Base-by-base conservation (phyloP, 2,888 invertebrate species). In the Acrocyrtus sp. region DNA sequence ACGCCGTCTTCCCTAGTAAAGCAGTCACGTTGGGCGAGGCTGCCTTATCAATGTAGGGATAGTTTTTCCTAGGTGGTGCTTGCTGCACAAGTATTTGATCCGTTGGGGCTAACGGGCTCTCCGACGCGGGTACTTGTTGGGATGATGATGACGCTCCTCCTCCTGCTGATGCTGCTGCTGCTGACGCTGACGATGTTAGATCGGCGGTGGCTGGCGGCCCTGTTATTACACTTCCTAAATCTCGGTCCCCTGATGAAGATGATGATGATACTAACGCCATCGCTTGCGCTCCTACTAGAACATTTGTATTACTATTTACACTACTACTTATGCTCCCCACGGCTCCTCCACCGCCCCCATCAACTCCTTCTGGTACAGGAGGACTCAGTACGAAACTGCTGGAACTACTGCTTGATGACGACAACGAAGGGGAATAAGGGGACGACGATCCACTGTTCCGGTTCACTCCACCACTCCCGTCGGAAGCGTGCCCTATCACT, bases 1-100 rank as follows among this genome's bases (percentile, higher is more conserved):
- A 94, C 56, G 95, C 94, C 41, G 94, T 95, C 85, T 95, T 94
- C 79, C 95, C 94, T 68, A 94, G 87, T 54, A 95, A 87, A 0
- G 94, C 94, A 27, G 95, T 95, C 75, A 90, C 89, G 82, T 88
- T 88, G 84, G 90, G 91, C 53, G 92, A 91, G 39, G 89, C 89
- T 66, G 88, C 86, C 82, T 89, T 87, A 84, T 93, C 92, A 84
- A 93, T 92, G 84, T 90, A 90, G 17, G 92, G 92, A n/a, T 60
- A 60, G 43, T 66, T 74, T 48, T 75, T 77, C 62, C 77, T 65
- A 24, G 27, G 43, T 29, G 39, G 66, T 19, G 27, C 34, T 27
- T 39, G 54, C n/a, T 48, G 57, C 2, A 50, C 8, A 48, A 47
- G 51, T 39, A 41, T 43, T 2, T 54, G 68, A 61, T 69, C 61